phyloP scores from a whole-genome alignment of 2,797 vertebrate genomes.

The Caiman crocodilus region DNA sequence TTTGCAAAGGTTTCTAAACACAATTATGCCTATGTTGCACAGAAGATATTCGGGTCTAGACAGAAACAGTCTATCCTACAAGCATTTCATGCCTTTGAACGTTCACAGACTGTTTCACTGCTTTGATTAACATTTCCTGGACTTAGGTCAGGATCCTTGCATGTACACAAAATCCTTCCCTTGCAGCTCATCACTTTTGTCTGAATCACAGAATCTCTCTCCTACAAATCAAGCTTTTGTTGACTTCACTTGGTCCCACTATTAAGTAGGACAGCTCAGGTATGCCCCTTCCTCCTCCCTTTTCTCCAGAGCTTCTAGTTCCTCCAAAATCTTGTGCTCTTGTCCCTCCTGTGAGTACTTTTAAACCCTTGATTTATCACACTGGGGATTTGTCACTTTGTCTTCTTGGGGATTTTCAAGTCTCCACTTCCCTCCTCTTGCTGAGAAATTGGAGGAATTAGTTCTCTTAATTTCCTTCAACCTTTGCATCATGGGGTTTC shows the following conservation, averaged over 20 bases:
- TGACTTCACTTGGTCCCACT: neutral
- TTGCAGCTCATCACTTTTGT: neutral
- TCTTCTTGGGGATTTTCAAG: neutral
- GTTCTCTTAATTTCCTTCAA: neutral
- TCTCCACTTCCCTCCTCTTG: neutral
- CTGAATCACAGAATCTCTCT: neutral
- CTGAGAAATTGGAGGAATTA: conserved; percentile 1
- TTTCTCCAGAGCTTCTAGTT: neutral
- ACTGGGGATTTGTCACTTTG: neutral
- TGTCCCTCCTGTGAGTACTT: neutral
- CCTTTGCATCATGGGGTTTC: neutral
- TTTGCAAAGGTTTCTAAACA: neutral
- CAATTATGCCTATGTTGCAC: neutral
- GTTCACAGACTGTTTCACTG: neutral
- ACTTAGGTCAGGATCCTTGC: neutral
- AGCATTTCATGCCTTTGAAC: neutral
- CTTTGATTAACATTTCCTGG: neutral
- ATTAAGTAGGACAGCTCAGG: neutral
- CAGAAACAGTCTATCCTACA: conserved; percentile 4
- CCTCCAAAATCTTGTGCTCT: conserved; percentile 9
- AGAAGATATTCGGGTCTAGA: neutral
- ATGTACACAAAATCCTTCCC: neutral
- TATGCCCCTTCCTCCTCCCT: neutral
- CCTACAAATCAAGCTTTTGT: neutral
- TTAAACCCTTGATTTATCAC: neutral